These are phyloP conservation scores for Monochamus alternatus DNA, from an alignment of 2,888 invertebrate genomes.

Conservation along the genomic window DNA sequence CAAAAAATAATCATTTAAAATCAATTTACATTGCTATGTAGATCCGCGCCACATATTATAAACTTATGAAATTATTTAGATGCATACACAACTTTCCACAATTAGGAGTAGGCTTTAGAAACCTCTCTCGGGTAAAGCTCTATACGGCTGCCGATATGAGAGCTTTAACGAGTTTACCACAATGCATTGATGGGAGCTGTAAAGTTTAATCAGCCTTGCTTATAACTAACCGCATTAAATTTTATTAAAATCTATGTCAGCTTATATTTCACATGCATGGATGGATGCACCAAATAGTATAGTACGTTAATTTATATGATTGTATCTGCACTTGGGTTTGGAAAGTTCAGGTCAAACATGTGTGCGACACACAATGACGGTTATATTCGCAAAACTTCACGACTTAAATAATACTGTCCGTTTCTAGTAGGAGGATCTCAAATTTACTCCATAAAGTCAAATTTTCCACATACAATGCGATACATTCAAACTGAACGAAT, in stretches of 20 bases:
- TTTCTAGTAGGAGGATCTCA: too few relatives aligned
- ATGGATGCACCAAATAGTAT: neutral
- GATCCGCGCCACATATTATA: neutral
- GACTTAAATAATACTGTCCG: too few relatives aligned
- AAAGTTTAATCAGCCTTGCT: constrained; percentile 5
- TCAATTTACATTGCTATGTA: too few relatives aligned
- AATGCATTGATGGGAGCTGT: constrained; percentile 10
- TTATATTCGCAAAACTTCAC: too few relatives aligned
- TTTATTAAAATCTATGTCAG: neutral
- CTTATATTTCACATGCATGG: neutral
- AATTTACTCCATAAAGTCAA: too few relatives aligned
- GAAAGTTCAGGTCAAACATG: too few relatives aligned
- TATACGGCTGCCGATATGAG: constrained; percentile 3
- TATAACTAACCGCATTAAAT: neutral
- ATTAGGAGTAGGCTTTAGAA: constrained; percentile 8
- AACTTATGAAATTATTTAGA: neutral
- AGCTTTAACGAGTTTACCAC: constrained; percentile 8
- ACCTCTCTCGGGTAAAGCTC: constrained; percentile 3
- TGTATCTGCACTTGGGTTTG: too few relatives aligned
- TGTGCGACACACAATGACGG: too few relatives aligned
- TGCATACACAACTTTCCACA: constrained; percentile 5
- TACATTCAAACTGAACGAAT: too few relatives aligned
- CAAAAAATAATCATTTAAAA: too few relatives aligned
- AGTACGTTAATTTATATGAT: too few relatives aligned
- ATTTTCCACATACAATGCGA: too few relatives aligned